Conservation (phyloP, 1,140 invertebrate genomes). For the Monomorium pharaonis region DNA sequence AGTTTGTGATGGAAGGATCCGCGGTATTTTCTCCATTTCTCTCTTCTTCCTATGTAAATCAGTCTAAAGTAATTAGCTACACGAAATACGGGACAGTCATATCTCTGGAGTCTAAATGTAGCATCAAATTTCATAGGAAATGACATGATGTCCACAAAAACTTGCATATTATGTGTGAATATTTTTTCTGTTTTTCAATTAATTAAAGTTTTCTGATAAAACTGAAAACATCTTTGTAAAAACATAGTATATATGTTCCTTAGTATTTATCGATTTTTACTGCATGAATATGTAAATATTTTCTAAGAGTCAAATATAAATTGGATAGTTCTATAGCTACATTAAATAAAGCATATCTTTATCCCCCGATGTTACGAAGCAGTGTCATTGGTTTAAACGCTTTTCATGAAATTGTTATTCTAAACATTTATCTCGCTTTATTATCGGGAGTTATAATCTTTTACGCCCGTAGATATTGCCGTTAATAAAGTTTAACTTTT, state of each 20-base stretch:
- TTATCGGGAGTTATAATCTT: constrained; percentile 13
- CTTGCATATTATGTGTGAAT: constrained; percentile 6
- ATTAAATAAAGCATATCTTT: background rate
- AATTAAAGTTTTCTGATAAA: constrained; percentile 16
- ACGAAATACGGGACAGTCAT: constrained; percentile 24
- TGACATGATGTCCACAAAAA: constrained; percentile 30
- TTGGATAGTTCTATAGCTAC: background rate
- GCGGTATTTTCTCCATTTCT: constrained; percentile 18
- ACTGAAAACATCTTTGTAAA: constrained; percentile 6
- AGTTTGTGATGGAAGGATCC: constrained; percentile 1
- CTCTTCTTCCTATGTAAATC: constrained; percentile 51
- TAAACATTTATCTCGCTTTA: constrained; percentile 9
- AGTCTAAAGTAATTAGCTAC: constrained; percentile 14
- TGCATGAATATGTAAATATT: constrained; percentile 32
- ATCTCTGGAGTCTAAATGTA: constrained; percentile 32
- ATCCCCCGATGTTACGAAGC: background rate
- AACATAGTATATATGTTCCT: background rate
- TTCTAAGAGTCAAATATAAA: background rate
- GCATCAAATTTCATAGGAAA: background rate
- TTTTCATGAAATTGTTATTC: background rate
- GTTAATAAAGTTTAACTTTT: constrained; percentile 17
- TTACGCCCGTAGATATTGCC: background rate
- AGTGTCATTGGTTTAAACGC: background rate
- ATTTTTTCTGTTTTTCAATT: constrained; percentile 6
- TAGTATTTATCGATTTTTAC: constrained; percentile 1